Conservation (phyloP, 1,140 invertebrate genomes). For the Tetramorium simillimum region DNA sequence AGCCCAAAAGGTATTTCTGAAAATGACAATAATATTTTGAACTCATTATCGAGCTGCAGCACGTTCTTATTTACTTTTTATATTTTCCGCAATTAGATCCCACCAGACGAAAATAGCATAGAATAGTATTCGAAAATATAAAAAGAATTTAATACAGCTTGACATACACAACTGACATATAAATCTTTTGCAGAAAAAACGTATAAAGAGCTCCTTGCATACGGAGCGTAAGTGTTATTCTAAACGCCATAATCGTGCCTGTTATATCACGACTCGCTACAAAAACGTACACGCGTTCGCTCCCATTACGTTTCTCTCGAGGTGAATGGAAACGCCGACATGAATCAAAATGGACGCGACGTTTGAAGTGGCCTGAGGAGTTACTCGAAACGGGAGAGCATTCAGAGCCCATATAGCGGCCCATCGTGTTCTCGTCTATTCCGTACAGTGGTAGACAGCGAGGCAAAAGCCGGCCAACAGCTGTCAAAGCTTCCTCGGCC, state of each 20-base stretch:
- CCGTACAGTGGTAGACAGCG: conserved; percentile 40
- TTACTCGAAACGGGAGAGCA: conserved; percentile 63
- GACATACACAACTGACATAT: neutral
- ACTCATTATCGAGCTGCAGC: neutral
- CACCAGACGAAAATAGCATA: neutral
- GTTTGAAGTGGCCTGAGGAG: conserved; percentile 73
- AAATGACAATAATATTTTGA: conserved; percentile 13
- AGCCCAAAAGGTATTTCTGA: neutral
- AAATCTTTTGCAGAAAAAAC: neutral
- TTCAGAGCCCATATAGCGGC: conserved; percentile 35
- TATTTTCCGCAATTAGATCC: neutral
- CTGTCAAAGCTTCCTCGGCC: conserved; percentile 73
- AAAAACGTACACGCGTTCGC: conserved; percentile 36
- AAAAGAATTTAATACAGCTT: neutral
- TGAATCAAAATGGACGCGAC: conserved; percentile 68
- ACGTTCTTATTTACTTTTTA: neutral
- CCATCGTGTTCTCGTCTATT: conserved; percentile 64
- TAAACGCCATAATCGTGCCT: conserved; percentile 17
- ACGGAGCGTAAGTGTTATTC: neutral
- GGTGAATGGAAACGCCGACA: conserved; percentile 57
- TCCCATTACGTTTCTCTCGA: conserved; percentile 30
- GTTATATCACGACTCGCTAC: conserved; percentile 22
- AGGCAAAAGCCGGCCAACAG: conserved; percentile 70
- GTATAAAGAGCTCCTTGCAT: neutral
- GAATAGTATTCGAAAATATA: neutral